A percentile compares a stretch with the other conserved stretches of the same genome.
Evolutionary conservation across 1,140 invertebrate species (phyloP).

Genomic region (Diprion similis): DNA sequence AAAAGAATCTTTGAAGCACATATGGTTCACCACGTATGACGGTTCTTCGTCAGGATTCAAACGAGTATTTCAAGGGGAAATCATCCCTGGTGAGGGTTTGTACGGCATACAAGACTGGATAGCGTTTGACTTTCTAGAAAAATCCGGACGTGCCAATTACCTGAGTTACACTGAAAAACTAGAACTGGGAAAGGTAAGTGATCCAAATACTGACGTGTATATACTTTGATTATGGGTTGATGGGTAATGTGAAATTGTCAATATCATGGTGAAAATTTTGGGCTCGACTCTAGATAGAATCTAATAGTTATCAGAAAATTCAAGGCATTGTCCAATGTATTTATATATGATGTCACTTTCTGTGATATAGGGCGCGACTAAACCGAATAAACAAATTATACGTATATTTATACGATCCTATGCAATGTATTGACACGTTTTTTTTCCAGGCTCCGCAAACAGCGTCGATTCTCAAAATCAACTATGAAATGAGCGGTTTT

Average conservation of each 20-base stretch:
- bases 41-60: slow-evolving; percentile 86
- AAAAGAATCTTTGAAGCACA: slow-evolving; percentile 73
- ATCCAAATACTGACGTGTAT: neutral
- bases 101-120: slow-evolving; percentile 88
- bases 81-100: slow-evolving; percentile 69
- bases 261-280: too few relatives aligned
- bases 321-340: too few relatives aligned
- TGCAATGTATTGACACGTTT: slow-evolving; percentile 35
- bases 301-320: too few relatives aligned
- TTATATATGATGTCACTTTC: too few relatives aligned
- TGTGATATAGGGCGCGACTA: neutral
- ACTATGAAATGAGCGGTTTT: slow-evolving; percentile 76
- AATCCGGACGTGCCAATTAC: slow-evolving; percentile 72
- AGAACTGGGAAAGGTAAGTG: slow-evolving; percentile 71
- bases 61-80: slow-evolving; percentile 86
- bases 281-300: too few relatives aligned
- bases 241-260: neutral
- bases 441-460: slow-evolving; percentile 65
- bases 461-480: slow-evolving; percentile 77
- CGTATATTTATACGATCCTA: neutral
- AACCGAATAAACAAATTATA: neutral
- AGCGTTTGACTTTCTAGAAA: slow-evolving; percentile 78
- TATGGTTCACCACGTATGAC: slow-evolving; percentile 83
- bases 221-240: neutral
- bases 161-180: slow-evolving; percentile 77